Evolutionary conservation across 2,888 invertebrate genomes (phyloP).

Genomic region (Tanytarsus gracilentus): DNA sequence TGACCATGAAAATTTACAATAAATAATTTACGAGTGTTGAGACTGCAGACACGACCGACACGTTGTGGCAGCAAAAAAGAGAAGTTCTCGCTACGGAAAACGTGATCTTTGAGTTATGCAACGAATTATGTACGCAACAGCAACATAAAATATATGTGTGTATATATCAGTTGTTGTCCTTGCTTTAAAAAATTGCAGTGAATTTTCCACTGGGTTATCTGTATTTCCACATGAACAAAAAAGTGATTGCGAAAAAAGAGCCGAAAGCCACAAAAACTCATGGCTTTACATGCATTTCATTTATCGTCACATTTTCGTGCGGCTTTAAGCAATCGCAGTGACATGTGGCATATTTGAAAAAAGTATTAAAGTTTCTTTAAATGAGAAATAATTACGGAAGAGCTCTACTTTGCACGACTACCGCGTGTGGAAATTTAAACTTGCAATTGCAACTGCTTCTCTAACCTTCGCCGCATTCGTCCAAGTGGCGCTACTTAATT

Average conservation of each 20-base stretch:
- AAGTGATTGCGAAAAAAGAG: neutral
- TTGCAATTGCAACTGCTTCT: neutral
- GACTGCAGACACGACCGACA: neutral
- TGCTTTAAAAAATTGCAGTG: too few species aligned
- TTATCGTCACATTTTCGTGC: too few species aligned
- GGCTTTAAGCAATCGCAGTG: too few species aligned
- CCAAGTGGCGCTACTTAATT: conserved; percentile 1
- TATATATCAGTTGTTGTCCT: too few species aligned
- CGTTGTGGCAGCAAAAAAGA: too few species aligned
- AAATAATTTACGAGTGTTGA: neutral
- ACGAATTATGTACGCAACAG: neutral
- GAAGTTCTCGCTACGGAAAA: too few species aligned
- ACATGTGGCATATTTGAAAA: too few species aligned
- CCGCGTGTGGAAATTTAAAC: neutral
- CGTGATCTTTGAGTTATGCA: neutral
- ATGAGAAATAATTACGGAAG: too few species aligned
- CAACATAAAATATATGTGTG: neutral
- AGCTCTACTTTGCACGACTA: neutral
- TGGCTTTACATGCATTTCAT: too few species aligned
- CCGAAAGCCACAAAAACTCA: neutral
- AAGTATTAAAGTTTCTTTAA: too few species aligned
- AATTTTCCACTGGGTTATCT: neutral
- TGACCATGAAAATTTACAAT: conserved; percentile 11
- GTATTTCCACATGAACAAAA: neutral
- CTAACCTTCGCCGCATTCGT: too few species aligned